A percentile compares a stretch with the other conserved stretches of the same genome.
Evolutionary conservation across 2,888 invertebrate species (phyloP).

Genomic region (Carterocephalus palaemon): DNA sequence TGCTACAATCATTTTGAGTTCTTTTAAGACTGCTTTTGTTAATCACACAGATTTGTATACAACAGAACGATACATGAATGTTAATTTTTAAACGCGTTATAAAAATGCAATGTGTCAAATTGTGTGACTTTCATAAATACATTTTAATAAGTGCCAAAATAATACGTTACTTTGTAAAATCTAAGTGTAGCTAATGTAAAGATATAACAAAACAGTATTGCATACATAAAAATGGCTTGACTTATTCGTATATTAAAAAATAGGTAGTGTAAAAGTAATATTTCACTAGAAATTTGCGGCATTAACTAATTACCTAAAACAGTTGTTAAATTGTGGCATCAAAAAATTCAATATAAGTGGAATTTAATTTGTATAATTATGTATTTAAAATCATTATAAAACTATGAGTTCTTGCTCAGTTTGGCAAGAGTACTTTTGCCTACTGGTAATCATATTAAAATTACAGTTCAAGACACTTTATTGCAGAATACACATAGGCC

Average conservation of each 20-base stretch:
- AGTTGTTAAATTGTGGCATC: too few species aligned
- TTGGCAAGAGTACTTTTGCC: neutral
- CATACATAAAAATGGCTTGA: too few species aligned
- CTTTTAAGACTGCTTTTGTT: slow-evolving; percentile 27
- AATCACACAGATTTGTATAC: slow-evolving; percentile 23
- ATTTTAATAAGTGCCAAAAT: slow-evolving; percentile 8
- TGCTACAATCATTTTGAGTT: slow-evolving; percentile 34
- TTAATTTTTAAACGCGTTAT: too few species aligned
- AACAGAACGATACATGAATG: slow-evolving; percentile 9
- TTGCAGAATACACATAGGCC: slow-evolving; percentile 2
- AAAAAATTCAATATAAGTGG: too few species aligned
- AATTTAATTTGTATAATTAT: slow-evolving; percentile 20
- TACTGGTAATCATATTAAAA: neutral
- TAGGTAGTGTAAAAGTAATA: too few species aligned
- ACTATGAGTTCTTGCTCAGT: slow-evolving; percentile 1
- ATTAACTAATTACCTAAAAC: too few species aligned
- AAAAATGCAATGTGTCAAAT: slow-evolving; percentile 26
- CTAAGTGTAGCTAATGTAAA: neutral
- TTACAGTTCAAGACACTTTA: neutral
- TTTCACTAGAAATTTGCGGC: too few species aligned
- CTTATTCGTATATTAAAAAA: too few species aligned
- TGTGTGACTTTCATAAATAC: slow-evolving; percentile 29
- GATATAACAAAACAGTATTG: slow-evolving; percentile 1
- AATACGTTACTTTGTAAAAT: too few species aligned
- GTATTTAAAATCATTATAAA: slow-evolving; percentile 19